Base-by-base conservation (phyloP, 2,888 invertebrate species). In the Acronicta psi region DNA sequence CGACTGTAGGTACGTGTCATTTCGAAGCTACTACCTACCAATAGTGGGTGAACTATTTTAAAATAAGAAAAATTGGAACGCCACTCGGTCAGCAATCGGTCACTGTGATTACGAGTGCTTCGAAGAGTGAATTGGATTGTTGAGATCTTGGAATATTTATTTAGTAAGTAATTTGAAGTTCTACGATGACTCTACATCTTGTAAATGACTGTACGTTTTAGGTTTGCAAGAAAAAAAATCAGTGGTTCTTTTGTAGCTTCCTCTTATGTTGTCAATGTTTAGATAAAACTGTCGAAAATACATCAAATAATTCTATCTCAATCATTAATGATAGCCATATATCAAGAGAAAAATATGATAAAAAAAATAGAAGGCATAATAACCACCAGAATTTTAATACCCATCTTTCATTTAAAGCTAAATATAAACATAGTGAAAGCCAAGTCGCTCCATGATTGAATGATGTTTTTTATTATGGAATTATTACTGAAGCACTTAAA, bases 401-500 rank as follows among this genome's bases (percentile, higher is more conserved):
- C 64, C 59, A 76, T 73, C 67, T 72, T 72, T 81, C 72, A 82
- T 80, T 78, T 79, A 75, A 73, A 80, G 73, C 64, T 73, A 74
- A 77, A 79, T 81, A 76, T 75, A 82, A 77, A 77, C 59, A 61
- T 76, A 69, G 66, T 71, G 74, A 80, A 79, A 77, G 74, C 77
- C 76, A 73, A 71, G 74, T 66, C 71, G 59, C 58, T 69, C 73
- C 76, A 79, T 81, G 77, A 81, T 80, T 82, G 80, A 82, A 80
- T 77, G 79, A 79, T 81, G 81, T 76, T 78, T 81, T 78, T 82
- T 84, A 82, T 80, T 77, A 80, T 73, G 69, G 75, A 75, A 83
- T 83, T 82, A 82, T 80, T 82, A 80, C 79, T 59, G 73, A 72
- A 75, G 82, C 81, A 79, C 80, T 85, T 75, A 85, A 84, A 83